phyloP scores from a whole-genome alignment of 2,797 vertebrate species.

The Carduelis carduelis region DNA sequence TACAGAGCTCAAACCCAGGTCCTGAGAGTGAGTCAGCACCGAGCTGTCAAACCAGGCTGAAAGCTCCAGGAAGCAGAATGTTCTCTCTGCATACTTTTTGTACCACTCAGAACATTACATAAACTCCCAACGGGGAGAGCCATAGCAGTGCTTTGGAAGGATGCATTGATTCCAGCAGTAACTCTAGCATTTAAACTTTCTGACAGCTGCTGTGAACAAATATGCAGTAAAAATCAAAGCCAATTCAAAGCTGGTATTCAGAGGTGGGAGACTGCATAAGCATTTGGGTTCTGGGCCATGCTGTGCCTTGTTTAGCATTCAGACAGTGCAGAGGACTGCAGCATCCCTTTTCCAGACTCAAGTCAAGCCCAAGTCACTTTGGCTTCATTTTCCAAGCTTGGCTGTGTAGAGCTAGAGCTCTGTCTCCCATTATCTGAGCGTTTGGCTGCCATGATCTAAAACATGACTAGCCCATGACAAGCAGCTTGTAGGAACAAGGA shows the following conservation, averaged over 20 bases:
- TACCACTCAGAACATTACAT: constrained; percentile 40
- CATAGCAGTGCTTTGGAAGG: constrained; percentile 21
- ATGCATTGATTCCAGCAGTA: constrained; percentile 51
- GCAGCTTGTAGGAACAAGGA: background rate
- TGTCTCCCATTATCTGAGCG: background rate
- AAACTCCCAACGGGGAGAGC: constrained; percentile 40
- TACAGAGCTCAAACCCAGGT: background rate
- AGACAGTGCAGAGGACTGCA: background rate
- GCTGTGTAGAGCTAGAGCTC: background rate
- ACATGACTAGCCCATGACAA: background rate
- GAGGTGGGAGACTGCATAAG: background rate
- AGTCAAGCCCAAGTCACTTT: background rate
- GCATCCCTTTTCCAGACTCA: background rate
- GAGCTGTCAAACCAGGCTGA: constrained; percentile 17
- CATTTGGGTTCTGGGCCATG: background rate
- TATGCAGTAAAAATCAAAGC: background rate
- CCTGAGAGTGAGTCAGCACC: constrained; percentile 43
- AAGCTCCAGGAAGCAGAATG: constrained; percentile 26
- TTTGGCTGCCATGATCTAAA: background rate
- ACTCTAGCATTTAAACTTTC: constrained; percentile 50
- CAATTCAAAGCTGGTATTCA: constrained; percentile 16
- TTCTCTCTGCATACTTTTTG: constrained; percentile 1
- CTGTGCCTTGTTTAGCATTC: background rate
- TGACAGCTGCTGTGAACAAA: constrained; percentile 61
- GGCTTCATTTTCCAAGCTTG: background rate